Conservation (phyloP, 2,113 vertebrate species). For the Sapajus apella region DNA sequence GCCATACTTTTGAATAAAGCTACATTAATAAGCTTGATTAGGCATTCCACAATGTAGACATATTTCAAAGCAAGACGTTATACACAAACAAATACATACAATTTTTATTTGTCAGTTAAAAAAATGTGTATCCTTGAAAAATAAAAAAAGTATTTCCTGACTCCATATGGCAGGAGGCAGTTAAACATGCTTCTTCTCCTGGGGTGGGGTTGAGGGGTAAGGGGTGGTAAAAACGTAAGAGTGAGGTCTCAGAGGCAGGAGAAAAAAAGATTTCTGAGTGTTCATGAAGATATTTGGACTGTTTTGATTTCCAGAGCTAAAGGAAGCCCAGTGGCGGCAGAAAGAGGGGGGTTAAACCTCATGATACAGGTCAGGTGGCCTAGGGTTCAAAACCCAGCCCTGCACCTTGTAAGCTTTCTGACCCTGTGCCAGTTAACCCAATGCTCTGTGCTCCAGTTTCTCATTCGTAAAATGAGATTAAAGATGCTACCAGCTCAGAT, state of each 20-base stretch:
- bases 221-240: background rate
- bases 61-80: background rate
- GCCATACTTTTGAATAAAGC: background rate
- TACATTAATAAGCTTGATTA: background rate
- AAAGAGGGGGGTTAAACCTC: background rate
- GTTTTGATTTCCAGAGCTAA: background rate
- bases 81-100: background rate
- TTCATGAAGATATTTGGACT: background rate
- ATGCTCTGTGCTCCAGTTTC: background rate
- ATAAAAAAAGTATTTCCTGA: background rate
- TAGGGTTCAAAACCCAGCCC: background rate
- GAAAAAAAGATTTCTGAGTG: background rate
- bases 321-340: background rate
- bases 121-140: background rate
- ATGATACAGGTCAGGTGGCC: background rate
- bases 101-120: background rate
- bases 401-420: background rate
- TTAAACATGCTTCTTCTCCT: background rate
- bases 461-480: too few relatives aligned
- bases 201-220: rapidly evolving
- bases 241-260: background rate
- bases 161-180: background rate
- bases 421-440: background rate
- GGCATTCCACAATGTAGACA: background rate
- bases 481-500: background rate